Conservation (phyloP, 1,140 invertebrate species). For the Samia ricini region DNA sequence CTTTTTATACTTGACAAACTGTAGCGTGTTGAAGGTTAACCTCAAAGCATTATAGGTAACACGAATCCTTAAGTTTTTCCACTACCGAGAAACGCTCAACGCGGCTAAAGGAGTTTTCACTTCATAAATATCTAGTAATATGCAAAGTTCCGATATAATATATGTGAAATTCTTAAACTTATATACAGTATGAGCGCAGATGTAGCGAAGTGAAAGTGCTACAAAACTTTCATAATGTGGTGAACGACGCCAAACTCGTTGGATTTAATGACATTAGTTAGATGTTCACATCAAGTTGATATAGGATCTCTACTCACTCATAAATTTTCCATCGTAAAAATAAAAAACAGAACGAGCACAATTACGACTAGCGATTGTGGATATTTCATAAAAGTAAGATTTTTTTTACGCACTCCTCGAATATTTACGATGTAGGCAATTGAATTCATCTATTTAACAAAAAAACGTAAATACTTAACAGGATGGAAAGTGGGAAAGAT, state of each 20-base stretch:
- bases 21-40: too few relatives aligned
- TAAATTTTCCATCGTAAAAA: constrained; percentile 17
- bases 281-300: constrained; percentile 5
- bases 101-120: too few relatives aligned
- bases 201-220: not conserved
- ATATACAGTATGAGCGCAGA: constrained; percentile 1
- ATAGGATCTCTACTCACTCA: constrained; percentile 7
- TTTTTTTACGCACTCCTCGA: not conserved
- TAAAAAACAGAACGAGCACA: constrained; percentile 1
- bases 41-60: too few relatives aligned
- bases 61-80: too few relatives aligned
- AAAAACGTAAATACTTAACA: too few relatives aligned
- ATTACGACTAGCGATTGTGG: not conserved
- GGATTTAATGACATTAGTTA: constrained; percentile 12
- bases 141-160: not conserved
- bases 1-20: too few relatives aligned
- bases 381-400: not conserved
- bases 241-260: not conserved
- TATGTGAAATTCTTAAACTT: not conserved
- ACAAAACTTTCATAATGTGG: constrained; percentile 1
- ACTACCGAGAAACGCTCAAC: too few relatives aligned
- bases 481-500: too few relatives aligned
- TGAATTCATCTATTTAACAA: too few relatives aligned
- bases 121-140: not conserved
- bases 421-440: too few relatives aligned